Percentiles rank a stretch among this genome's conserved stretches.
These are phyloP conservation scores for Lobophora halterata DNA, from an alignment of 2,888 invertebrate genomes.

Conservation along the genomic window DNA sequence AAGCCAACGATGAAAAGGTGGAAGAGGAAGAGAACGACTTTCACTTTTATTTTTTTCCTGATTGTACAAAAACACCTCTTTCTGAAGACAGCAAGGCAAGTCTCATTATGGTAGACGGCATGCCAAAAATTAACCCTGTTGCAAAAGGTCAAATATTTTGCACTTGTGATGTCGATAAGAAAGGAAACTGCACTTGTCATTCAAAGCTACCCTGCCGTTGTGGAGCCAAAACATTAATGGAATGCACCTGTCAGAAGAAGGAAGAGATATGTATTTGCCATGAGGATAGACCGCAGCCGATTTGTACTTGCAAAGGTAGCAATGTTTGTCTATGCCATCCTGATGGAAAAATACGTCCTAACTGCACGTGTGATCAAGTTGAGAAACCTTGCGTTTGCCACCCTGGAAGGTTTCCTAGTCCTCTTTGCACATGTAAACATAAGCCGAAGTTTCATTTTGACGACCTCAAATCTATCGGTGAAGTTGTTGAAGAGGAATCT, in stretches of 20 bases:
- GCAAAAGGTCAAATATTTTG: constrained; percentile 41
- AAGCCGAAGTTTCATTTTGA: constrained; percentile 40
- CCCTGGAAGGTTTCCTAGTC: constrained; percentile 50
- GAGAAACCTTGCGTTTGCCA: constrained; percentile 65
- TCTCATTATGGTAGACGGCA: constrained; percentile 55
- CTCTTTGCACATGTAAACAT: constrained; percentile 55
- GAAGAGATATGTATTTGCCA: constrained; percentile 60
- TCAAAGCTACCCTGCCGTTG: constrained; percentile 59
- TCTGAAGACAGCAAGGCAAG: constrained; percentile 53
- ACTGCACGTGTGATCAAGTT: constrained; percentile 55
- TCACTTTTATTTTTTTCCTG: constrained; percentile 71
- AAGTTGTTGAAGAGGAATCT: constrained; percentile 24
- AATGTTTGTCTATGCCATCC: constrained; percentile 58
- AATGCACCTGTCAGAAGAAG: constrained; percentile 54
- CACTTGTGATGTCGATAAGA: constrained; percentile 47
- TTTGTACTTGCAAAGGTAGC: constrained; percentile 52
- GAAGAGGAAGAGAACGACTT: constrained; percentile 58
- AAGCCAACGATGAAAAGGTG: constrained; percentile 32
- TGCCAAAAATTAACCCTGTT: constrained; percentile 58
- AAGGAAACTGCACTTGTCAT: constrained; percentile 56
- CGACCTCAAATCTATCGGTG: constrained; percentile 25
- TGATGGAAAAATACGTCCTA: constrained; percentile 44
- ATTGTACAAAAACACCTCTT: constrained; percentile 52
- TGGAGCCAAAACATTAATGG: constrained; percentile 49
- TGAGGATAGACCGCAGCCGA: constrained; percentile 41